Base-by-base conservation (phyloP, 2,113 vertebrate species). In the Rhipidura dahli region DNA sequence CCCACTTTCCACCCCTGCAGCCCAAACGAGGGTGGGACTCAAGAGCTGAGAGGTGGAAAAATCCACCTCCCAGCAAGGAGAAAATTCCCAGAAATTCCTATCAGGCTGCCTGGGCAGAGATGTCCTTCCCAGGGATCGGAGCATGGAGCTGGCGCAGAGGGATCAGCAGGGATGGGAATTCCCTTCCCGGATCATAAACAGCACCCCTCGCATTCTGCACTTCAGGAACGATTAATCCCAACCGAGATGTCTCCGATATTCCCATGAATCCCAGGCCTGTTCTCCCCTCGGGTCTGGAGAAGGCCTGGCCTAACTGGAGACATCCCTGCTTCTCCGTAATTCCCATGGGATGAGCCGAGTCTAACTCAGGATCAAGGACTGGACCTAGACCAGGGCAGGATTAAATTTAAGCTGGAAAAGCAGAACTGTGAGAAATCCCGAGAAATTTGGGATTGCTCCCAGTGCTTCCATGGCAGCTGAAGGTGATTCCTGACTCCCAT, bases 141-240 rank as follows among this genome's bases (percentile, higher is more conserved):
- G 31, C 75, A 13, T 4, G 35, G 45, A 28, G 59, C 35, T n/a
- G 75, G 13, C 10, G 37, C 49, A 44, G 76, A 30, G 76, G 61
- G 39, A 54, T 65, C 26, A 9, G 44, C 64, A 11, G 15, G 35
- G 53, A 2, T 1, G 3, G 53, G 65, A 50, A 42, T 82, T 59
- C 45, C 9, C 4, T 28, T n/a, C 78, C 64, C 9, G 64, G 64
- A 18, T 59, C 64, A 40, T 1, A 3, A 57, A 22, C 35, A 6
- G 1, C 28, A 7, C 15, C 30, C 51, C 7, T 6, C 3, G 1
- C 42, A 49, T 17, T 49, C 64, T 0, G 0, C 18, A 1, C 23
- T n/a, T 28, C 79, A 9, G 64, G 53, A 59, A 49, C 18, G 35
- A 11, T 49, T 9, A 0, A 40, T 40, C 14, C 42, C 53, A 28